Percentiles rank a stretch among this genome's conserved stretches.
These are phyloP conservation scores for Linnaemya vulpina DNA, from an alignment of 2,888 invertebrate genomes.

Conservation along the genomic window DNA sequence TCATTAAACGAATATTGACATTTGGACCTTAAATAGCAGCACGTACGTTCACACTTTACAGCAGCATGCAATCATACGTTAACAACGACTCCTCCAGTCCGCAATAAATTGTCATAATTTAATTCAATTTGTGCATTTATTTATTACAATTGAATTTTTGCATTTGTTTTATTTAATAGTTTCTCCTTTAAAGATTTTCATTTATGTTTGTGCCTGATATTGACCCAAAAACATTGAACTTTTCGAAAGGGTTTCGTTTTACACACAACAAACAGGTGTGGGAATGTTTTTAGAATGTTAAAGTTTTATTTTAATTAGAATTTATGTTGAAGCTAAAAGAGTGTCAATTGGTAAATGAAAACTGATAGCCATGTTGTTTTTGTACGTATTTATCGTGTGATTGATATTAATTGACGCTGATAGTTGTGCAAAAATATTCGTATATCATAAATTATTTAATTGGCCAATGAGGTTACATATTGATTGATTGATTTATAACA, in stretches of 20 bases:
- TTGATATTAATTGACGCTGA: slow-evolving; percentile 32
- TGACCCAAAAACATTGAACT: slow-evolving; percentile 62
- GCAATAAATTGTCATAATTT: slow-evolving; percentile 49
- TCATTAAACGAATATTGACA: slow-evolving; percentile 18
- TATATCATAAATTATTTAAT: slow-evolving; percentile 18
- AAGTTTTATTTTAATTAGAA: not conserved
- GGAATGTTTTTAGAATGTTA: slow-evolving; percentile 3
- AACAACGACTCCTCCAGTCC: not conserved
- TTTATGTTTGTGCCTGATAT: slow-evolving; percentile 31
- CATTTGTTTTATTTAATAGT: slow-evolving; percentile 14
- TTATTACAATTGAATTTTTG: slow-evolving; percentile 25
- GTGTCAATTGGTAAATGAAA: not conserved
- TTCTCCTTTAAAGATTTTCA: not conserved
- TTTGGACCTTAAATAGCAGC: slow-evolving; percentile 15
- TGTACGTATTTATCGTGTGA: slow-evolving; percentile 10
- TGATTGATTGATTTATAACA: not conserved
- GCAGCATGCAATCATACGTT: not conserved
- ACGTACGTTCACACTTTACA: slow-evolving; percentile 11
- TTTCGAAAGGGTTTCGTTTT: not conserved
- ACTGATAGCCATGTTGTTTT: not conserved
- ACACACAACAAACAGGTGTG: slow-evolving; percentile 16
- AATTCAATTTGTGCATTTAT: slow-evolving; percentile 43
- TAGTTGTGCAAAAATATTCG: not conserved
- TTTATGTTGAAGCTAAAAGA: slow-evolving; percentile 5
- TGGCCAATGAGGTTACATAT: not conserved